Evolutionary conservation across 2,797 vertebrate genomes (phyloP).

Genomic region (Rhincodon typus): DNA sequence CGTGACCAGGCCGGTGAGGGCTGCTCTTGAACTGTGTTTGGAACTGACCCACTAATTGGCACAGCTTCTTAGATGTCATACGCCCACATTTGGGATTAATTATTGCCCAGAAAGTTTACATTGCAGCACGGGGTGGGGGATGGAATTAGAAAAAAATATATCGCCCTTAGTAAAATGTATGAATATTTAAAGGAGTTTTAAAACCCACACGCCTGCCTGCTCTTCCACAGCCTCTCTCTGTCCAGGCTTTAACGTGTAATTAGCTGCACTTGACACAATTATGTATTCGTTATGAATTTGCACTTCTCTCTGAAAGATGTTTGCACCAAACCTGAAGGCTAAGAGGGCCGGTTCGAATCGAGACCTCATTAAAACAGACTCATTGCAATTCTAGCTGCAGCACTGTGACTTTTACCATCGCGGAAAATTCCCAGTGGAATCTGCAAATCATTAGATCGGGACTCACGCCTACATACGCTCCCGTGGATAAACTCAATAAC

Average conservation of each 20-base stretch:
- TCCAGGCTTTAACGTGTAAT: no score
- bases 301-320: not conserved
- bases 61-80: slow-evolving; percentile 51
- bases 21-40: slow-evolving; percentile 57
- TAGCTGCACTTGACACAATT: not conserved
- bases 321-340: not conserved
- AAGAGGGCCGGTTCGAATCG: not conserved
- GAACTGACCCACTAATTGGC: no score
- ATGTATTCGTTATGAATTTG: no score
- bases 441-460: not conserved
- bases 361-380: not conserved
- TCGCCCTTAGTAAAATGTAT: not conserved
- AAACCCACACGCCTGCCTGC: not conserved
- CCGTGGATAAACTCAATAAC: not conserved
- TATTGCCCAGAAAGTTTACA: slow-evolving; percentile 54
- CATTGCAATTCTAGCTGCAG: no score
- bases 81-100: slow-evolving; percentile 70
- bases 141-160: no score
- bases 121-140: not conserved
- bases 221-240: no score
- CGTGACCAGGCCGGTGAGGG: slow-evolving; percentile 47
- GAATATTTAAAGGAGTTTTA: not conserved
- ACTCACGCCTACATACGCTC: not conserved
- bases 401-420: not conserved
- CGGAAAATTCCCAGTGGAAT: not conserved